These are phyloP conservation scores for Leucopsar rothschildi DNA, from an alignment of 2,113 vertebrate genomes.

Conservation along the genomic window DNA sequence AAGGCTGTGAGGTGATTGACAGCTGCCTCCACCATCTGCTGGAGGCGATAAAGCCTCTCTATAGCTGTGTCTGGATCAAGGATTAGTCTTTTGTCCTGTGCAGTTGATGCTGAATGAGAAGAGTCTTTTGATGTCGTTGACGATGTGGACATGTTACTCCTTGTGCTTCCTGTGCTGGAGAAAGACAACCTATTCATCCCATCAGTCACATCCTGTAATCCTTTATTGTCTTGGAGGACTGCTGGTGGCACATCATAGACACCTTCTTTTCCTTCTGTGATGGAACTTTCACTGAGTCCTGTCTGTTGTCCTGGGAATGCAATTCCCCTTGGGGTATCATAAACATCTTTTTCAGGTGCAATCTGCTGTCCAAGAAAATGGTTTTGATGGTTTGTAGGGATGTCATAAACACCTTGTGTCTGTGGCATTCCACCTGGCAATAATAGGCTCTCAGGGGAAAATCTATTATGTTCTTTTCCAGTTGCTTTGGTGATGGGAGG, in stretches of 20 bases:
- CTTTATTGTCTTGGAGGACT: conserved; percentile 70
- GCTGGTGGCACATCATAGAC: conserved; percentile 86
- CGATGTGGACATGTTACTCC: conserved; percentile 96
- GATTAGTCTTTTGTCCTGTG: conserved; percentile 72
- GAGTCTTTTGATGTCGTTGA: conserved; percentile 88
- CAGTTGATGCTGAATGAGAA: conserved; percentile 73
- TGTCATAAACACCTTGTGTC: conserved; percentile 77
- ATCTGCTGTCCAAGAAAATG: conserved; percentile 59
- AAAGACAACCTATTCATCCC: conserved; percentile 91
- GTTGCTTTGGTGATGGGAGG: conserved; percentile 75
- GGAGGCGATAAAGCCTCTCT: conserved; percentile 80
- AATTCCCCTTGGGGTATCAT: conserved; percentile 85
- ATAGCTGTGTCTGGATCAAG: conserved; percentile 86
- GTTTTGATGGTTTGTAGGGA: conserved; percentile 67
- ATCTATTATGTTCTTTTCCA: conserved; percentile 70
- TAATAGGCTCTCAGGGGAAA: conserved; percentile 70
- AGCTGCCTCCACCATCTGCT: conserved; percentile 79
- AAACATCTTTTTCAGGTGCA: conserved; percentile 78
- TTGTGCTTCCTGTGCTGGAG: conserved; percentile 91
- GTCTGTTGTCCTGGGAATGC: conserved; percentile 69
- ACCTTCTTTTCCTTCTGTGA: conserved; percentile 70
- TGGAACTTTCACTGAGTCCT: conserved; percentile 50
- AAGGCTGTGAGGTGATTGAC: conserved; percentile 77
- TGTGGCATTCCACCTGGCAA: conserved; percentile 31
- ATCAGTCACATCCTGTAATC: conserved; percentile 80